Conservation (phyloP, 1,140 invertebrate species). For the Vanessa tameamea region DNA sequence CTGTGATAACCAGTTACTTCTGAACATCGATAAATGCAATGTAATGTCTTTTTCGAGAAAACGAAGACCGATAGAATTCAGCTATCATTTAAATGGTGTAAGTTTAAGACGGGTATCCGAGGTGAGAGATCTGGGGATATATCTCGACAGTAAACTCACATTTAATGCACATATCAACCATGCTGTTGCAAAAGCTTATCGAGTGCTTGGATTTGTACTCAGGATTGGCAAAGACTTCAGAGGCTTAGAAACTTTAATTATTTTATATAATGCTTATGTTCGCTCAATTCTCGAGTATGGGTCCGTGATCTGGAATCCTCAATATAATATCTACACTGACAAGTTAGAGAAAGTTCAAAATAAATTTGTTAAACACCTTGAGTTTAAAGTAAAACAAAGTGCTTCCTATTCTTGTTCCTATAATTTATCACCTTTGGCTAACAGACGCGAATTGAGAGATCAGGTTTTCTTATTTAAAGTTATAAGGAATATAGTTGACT, state of each 20-base stretch:
- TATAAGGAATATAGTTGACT: no score
- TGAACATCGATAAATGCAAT: conserved; percentile 32
- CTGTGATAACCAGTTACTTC: conserved; percentile 5
- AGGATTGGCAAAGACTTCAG: conserved; percentile 24
- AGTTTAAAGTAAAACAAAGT: no score
- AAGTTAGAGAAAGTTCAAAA: not conserved
- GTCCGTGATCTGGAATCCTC: conserved; percentile 27
- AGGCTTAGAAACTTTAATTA: not conserved
- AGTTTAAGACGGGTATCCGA: conserved; percentile 4
- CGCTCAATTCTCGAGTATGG: conserved; percentile 16
- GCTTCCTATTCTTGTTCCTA: no score
- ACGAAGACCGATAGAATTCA: not conserved
- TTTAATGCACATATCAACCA: conserved; percentile 8
- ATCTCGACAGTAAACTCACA: conserved; percentile 19
- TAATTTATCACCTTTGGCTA: no score
- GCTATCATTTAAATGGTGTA: conserved; percentile 4
- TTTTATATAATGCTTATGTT: conserved; percentile 17
- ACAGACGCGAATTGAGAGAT: no score
- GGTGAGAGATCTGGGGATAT: conserved; percentile 20
- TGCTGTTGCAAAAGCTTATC: conserved; percentile 11
- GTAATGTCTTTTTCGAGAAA: conserved; percentile 18
- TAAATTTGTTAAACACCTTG: no score
- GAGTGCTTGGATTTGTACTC: conserved; percentile 20
- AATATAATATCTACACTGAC: conserved; percentile 4
- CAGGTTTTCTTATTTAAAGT: no score